A percentile compares a stretch with the other conserved stretches of the same genome.
Conservation (phyloP, 2,888 invertebrate species). For the Elaeidobius kamerunicus region DNA sequence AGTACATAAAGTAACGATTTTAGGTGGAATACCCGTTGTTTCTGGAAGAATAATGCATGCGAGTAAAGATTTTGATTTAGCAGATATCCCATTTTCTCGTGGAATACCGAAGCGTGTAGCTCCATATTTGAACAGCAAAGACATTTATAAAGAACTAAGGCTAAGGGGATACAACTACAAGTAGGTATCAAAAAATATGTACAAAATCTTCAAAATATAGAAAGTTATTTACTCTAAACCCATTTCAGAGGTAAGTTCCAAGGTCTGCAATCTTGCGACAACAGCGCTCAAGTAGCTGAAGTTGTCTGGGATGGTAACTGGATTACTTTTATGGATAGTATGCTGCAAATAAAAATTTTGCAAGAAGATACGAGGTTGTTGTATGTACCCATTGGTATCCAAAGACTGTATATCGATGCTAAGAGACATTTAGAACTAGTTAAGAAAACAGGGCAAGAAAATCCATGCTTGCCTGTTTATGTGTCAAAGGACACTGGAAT, state of each 20-base stretch:
- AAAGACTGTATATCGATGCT: constrained; percentile 52
- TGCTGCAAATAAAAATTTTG: constrained; percentile 73
- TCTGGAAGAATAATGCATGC: constrained; percentile 21
- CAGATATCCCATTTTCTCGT: background rate
- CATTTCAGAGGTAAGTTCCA: constrained; percentile 33
- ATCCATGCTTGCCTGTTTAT: constrained; percentile 42
- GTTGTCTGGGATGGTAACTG: constrained; percentile 57
- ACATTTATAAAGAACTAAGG: constrained; percentile 65
- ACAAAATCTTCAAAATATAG: background rate
- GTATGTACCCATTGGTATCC: constrained; percentile 41
- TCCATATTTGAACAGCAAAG: constrained; percentile 48
- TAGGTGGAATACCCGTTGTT: constrained; percentile 16
- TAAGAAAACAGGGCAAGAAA: constrained; percentile 16
- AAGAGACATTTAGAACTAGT: constrained; percentile 37
- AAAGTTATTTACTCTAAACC: background rate
- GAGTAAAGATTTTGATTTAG: constrained; percentile 1
- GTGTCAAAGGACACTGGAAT: constrained; percentile 47
- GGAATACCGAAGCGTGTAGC: background rate
- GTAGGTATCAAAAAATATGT: constrained; percentile 26
- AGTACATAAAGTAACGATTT: background rate
- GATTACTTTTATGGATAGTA: constrained; percentile 84
- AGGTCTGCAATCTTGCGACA: constrained; percentile 34
- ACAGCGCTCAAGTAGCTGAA: constrained; percentile 28
- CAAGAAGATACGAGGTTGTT: constrained; percentile 53
- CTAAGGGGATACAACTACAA: constrained; percentile 62